phyloP scores from a whole-genome alignment of 2,888 invertebrate species.

The Drosophila nigricruria region DNA sequence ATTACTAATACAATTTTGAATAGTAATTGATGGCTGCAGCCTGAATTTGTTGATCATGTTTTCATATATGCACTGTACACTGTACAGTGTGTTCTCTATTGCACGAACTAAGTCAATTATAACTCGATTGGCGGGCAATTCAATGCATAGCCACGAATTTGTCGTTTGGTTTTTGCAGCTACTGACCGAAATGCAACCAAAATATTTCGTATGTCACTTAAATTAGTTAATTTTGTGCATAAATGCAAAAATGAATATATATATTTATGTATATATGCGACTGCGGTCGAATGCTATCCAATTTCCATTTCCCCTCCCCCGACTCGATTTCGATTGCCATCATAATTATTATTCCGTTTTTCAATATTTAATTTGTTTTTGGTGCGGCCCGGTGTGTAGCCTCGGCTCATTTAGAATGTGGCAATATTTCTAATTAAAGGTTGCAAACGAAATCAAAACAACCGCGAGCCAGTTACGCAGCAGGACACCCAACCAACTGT shows the following conservation, averaged over 20 bases:
- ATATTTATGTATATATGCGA: constrained; percentile 30
- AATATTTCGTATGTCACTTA: constrained; percentile 73
- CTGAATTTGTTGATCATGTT: constrained; percentile 2
- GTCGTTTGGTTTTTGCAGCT: constrained; percentile 36
- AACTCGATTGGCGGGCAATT: constrained; percentile 64
- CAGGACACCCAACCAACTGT: constrained; percentile 50
- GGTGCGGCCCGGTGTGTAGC: constrained; percentile 7
- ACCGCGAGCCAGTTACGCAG: constrained; percentile 64
- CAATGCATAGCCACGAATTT: constrained; percentile 49
- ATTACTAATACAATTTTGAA: not conserved
- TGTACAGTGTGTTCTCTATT: not conserved
- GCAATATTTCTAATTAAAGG: constrained; percentile 81
- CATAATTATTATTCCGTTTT: constrained; percentile 75
- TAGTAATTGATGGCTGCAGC: constrained; percentile 2
- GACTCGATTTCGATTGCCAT: constrained; percentile 9
- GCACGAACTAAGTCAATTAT: constrained; percentile 60
- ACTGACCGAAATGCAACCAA: constrained; percentile 50
- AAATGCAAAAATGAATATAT: constrained; percentile 69
- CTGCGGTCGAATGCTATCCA: constrained; percentile 47
- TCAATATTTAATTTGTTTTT: constrained; percentile 76
- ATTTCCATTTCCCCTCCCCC: not conserved
- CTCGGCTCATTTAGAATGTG: constrained; percentile 71
- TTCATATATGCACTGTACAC: not conserved
- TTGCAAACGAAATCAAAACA: constrained; percentile 81
- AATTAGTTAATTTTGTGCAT: constrained; percentile 78